Evolutionary conservation across 2,888 invertebrate genomes (phyloP), one percentile per base, ranked within the genome.

Genomic region (Rotaria macrura): DNA sequence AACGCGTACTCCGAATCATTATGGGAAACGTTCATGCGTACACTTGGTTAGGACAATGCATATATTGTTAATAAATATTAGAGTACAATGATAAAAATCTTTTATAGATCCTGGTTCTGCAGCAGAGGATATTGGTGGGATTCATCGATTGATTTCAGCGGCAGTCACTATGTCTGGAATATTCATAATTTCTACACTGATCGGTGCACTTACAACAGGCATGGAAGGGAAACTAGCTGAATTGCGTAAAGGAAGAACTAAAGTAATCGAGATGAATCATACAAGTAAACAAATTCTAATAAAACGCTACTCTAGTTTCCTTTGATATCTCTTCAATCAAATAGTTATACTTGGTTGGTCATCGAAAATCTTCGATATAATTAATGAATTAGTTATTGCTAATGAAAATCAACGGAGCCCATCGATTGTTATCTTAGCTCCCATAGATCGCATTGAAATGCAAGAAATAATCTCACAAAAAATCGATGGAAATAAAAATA

Each of bases 21-120:
- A 79, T 79, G 79, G 79, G 79, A 79, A 43, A 79, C 79, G 4
- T 79, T 79, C 17, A 79, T 79, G 79, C 79, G 79, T 79, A 79
- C 79, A 79, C 43, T 65, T 14, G 65, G 65, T 65, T 65, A 65
- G 4, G 47, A 9, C 12, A 12, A 47, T 47, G 12, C 7, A 47
- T 47, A 9, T 47, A 47, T 9, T 12, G 6, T 47, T 47, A 47
- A 65, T 65, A 34, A 65, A 17, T 4, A 65, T n/a, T n/a, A n/a
- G n/a, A n/a, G n/a, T n/a, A n/a, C n/a, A n/a, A n/a, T n/a, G n/a
- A n/a, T n/a, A n/a, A n/a, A n/a, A n/a, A n/a, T n/a, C 2, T 29
- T 34, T 14, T 29, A 25, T 43, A 79, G 79, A 79, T 79, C 79
- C 79, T 23, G 79, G 79, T n/a, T 79, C 79, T 2, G 79, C 79